A percentile compares a stretch with the other conserved stretches of the same genome.
These are phyloP conservation scores for Antheraea pernyi DNA, from an alignment of 1,140 invertebrate genomes.

Conservation along the genomic window DNA sequence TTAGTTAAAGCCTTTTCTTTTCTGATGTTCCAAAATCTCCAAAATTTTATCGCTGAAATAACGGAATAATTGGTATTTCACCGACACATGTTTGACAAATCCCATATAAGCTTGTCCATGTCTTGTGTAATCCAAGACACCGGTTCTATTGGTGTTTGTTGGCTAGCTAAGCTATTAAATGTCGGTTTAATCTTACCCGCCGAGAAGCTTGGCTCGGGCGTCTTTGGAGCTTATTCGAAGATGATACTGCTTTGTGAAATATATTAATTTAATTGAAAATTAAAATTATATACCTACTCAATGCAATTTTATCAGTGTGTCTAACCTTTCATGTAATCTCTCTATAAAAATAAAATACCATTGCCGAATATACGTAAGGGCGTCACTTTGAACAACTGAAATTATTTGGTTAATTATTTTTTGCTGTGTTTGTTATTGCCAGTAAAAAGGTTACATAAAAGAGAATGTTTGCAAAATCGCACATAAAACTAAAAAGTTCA, in stretches of 20 bases:
- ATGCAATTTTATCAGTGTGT: background rate
- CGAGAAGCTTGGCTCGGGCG: background rate
- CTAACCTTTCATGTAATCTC: background rate
- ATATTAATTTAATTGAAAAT: background rate
- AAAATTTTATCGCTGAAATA: background rate
- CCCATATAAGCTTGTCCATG: constrained; percentile 1
- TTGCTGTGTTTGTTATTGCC: too few species aligned
- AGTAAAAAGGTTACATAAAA: too few species aligned
- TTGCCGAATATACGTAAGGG: too few species aligned
- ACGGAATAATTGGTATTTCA: background rate
- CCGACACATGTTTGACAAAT: background rate
- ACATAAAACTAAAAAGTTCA: too few species aligned
- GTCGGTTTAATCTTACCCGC: background rate
- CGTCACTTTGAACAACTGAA: too few species aligned
- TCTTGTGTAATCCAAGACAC: background rate
- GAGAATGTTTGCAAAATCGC: too few species aligned
- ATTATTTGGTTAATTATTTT: too few species aligned
- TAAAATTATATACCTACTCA: background rate
- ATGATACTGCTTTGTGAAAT: background rate
- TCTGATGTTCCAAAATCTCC: background rate
- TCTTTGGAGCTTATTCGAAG: background rate
- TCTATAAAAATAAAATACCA: too few species aligned
- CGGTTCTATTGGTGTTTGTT: constrained; percentile 2
- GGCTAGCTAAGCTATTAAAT: background rate
- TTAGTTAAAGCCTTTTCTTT: too few species aligned